Evolutionary conservation across 2,888 invertebrate genomes (phyloP), one percentile per base, ranked within the genome.

Genomic region (Brachyopa scutellaris): DNA sequence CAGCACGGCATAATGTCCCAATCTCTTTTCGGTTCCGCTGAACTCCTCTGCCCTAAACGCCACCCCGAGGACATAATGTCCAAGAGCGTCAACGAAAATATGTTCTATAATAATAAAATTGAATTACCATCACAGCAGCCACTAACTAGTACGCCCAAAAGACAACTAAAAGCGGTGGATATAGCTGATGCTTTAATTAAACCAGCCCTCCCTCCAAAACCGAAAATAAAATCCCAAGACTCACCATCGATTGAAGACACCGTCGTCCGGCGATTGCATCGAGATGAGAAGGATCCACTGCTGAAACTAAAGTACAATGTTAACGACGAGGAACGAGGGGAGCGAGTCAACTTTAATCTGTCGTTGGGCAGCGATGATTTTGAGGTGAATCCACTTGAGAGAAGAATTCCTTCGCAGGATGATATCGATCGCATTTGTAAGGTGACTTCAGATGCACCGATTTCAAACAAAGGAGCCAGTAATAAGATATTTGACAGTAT

Each of bases 371-470:
- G 89, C 84, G 90, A 90, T 86, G 87, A 90, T 74, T 90, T 90
- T 55, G 90, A 90, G 79, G 90, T 90, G 19, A 90, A 90, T 87
- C 90, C 90, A 0, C 69, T 90, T 40, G 90, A 90, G 69, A 87
- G 87, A 8, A 88, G 90, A 59, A 92, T 94, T 9, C 95, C 95
- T 0, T 95, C 95, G n/a, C 95, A 95, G 88, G 96, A 96, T 86
- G 96, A 96, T 88, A 95, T 96, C 73, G 96, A 96, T 88, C 93
- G 96, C 85, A 97, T 97, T 87, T 95, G 95, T n/a, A 95, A 95
- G 89, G 95, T 97, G n/a, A 96, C 96, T 0, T 94, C 93, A 11
- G 94, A 95, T 88, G 95, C 96, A 0, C 96, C 96, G 2, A 93
- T 96, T 73, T 91, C 95, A 69, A 93, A 93, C 64, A 93, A 94